Percentiles rank a stretch among this genome's conserved stretches.
These are phyloP conservation scores for Novumbra hubbsi DNA, from an alignment of 2,797 vertebrate genomes.

Conservation along the genomic window DNA sequence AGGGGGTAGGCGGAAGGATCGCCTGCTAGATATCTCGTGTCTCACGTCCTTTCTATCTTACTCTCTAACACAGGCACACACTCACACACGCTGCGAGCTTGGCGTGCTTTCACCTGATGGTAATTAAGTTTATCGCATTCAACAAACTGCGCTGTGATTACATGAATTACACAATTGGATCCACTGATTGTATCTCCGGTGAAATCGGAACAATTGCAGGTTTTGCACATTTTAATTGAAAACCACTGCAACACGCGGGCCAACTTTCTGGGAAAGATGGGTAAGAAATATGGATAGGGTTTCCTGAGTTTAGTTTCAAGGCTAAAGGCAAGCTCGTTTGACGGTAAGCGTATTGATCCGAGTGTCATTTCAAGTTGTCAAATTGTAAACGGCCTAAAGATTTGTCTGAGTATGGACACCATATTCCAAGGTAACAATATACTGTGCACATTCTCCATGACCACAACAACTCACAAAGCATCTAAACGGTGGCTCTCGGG, in stretches of 20 bases:
- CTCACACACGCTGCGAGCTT: conserved; percentile 5
- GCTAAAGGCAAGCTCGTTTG: not conserved
- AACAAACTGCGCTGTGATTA: conserved; percentile 52
- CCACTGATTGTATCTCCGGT: conserved; percentile 48
- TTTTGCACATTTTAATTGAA: conserved; percentile 47
- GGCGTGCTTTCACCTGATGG: conserved; percentile 38
- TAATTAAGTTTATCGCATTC: conserved; percentile 53
- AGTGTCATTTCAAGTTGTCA: no score
- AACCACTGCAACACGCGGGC: conserved; percentile 24
- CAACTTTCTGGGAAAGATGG: not conserved
- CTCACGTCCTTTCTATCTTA: conserved; percentile 13
- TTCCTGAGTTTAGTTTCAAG: not conserved
- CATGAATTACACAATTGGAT: conserved; percentile 53
- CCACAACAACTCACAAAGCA: conserved; percentile 28
- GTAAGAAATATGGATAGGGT: not conserved
- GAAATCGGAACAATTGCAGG: conserved; percentile 43
- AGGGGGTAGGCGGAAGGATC: not conserved
- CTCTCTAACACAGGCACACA: conserved; percentile 30
- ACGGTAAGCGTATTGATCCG: not conserved
- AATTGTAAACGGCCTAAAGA: no score
- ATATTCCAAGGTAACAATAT: not conserved
- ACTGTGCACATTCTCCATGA: conserved; percentile 12
- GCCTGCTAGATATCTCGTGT: conserved; percentile 26
- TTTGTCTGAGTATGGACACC: not conserved
- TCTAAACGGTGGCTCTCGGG: conserved; percentile 41